Conservation (phyloP, 2,888 invertebrate genomes). For the Ectemnius continuus region DNA sequence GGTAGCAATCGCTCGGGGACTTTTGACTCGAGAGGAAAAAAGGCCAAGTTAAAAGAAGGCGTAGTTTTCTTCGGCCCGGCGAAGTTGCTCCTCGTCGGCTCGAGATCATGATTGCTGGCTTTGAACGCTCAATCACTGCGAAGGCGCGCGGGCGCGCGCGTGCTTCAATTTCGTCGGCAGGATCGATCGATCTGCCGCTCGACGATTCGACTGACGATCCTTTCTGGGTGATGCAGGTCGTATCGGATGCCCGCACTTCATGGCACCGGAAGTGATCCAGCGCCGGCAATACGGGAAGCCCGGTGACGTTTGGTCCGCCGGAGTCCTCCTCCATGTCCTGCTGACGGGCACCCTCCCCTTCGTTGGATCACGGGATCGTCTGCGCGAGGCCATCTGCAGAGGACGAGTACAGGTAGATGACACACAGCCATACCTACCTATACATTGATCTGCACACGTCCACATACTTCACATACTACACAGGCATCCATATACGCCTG, state of each 20-base stretch:
- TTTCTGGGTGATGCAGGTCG: conserved; percentile 82
- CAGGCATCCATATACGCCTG: too few species aligned
- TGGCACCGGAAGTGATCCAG: conserved; percentile 98
- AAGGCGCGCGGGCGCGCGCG: conserved; percentile 18
- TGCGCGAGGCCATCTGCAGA: conserved; percentile 94
- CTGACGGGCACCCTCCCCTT: conserved; percentile 97
- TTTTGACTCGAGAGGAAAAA: not conserved
- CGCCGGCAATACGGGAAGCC: conserved; percentile 94
- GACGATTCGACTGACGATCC: conserved; percentile 13
- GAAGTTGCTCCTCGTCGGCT: too few species aligned
- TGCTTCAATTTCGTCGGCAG: conserved; percentile 43
- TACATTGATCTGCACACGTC: too few species aligned
- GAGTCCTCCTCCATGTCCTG: conserved; percentile 95
- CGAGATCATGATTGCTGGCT: too few species aligned
- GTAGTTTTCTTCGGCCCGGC: too few species aligned
- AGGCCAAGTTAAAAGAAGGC: too few species aligned
- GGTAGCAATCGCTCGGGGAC: too few species aligned
- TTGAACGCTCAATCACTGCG: not conserved
- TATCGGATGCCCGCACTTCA: conserved; percentile 97
- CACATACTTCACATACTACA: too few species aligned
- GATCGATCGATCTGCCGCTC: conserved; percentile 11
- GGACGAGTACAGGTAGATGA: conserved; percentile 86
- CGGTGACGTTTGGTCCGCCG: conserved; percentile 98
- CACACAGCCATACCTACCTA: not conserved
- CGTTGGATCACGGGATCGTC: conserved; percentile 93